Conservation (phyloP, 1,140 invertebrate genomes). For the Megalonaias nervosa region DNA sequence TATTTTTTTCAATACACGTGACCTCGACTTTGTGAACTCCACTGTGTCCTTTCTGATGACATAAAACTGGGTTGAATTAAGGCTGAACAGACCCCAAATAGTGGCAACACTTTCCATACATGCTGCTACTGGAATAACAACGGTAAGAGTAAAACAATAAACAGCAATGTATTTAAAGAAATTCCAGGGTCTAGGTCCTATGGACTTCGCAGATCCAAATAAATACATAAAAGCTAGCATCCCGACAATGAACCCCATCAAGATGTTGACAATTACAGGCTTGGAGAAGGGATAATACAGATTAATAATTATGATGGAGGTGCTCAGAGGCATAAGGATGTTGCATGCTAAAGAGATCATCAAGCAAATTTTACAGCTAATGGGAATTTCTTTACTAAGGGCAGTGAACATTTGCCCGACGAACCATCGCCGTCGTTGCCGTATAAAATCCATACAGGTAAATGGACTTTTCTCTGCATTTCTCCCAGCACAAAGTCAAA, state of each 20-base stretch:
- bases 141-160: conserved; percentile 61
- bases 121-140: conserved; percentile 25
- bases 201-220: conserved; percentile 96
- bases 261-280: conserved; percentile 81
- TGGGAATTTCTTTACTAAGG: conserved; percentile 88
- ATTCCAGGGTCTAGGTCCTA: conserved; percentile 86
- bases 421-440: conserved; percentile 96
- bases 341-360: conserved; percentile 94
- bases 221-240: conserved; percentile 97
- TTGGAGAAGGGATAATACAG: conserved; percentile 89
- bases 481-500: conserved; percentile 76
- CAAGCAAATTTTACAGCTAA: conserved; percentile 86
- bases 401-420: conserved; percentile 96
- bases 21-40: not conserved
- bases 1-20: too few species aligned
- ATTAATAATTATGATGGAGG: conserved; percentile 90
- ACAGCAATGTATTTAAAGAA: conserved; percentile 79
- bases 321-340: conserved; percentile 93
- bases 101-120: conserved; percentile 26
- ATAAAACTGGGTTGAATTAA: conserved; percentile 24
- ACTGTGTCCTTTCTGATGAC: conserved; percentile 30
- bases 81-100: conserved; percentile 27
- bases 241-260: conserved; percentile 89
- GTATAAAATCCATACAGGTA: conserved; percentile 93
- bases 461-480: conserved; percentile 99